Base-by-base conservation (phyloP, 2,888 invertebrate species). In the Tenodera sinensis region DNA sequence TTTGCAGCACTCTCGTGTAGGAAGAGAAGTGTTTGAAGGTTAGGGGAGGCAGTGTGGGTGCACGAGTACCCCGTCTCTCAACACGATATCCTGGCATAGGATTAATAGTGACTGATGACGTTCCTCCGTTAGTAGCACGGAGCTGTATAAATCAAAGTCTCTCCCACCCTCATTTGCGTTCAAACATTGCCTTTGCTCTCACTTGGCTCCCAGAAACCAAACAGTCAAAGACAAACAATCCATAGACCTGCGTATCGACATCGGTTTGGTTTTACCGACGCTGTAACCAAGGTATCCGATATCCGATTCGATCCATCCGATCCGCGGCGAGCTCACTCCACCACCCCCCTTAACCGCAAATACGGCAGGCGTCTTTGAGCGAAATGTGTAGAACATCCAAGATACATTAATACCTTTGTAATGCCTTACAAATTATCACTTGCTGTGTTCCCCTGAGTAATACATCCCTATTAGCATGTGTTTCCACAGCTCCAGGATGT, bases 81-180 rank as follows among this genome's bases (percentile, higher is more conserved):
- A 83, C 83, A 83, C 47, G 27, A 25, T 28, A 81, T 6, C 28
- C 28, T 9, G 30, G 20, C 15, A 6, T 14, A 15, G 86, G 86
- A 86, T 81, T 86, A 86, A 81, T 81, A 54, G 28, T 86, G 86
- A 81, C 86, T 81, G 86, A 86, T 86, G 86, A 81, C 28, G 3
- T 85, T 28, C 4, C 86, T 28, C 85, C 85, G 47, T 28, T 85
- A 85, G n/a, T 85, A 86, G 7, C 20, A 28, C 20, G 28, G 28
- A 47, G 28, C 86, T 86, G 81, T 28, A 81, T 54, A 86, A 86
- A 86, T 86, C 86, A 81, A 86, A 86, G 81, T 71, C 54, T 42
- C 54, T 71, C 54, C 54, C 54, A 20, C 54, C 54, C 54, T 86
- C 86, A 85, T 28, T 54, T 54, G 42, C 42, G 54, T 85, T 85